Evolutionary conservation across 2,888 invertebrate species (phyloP).

Genomic region (Callyntrura guangdongensis): DNA sequence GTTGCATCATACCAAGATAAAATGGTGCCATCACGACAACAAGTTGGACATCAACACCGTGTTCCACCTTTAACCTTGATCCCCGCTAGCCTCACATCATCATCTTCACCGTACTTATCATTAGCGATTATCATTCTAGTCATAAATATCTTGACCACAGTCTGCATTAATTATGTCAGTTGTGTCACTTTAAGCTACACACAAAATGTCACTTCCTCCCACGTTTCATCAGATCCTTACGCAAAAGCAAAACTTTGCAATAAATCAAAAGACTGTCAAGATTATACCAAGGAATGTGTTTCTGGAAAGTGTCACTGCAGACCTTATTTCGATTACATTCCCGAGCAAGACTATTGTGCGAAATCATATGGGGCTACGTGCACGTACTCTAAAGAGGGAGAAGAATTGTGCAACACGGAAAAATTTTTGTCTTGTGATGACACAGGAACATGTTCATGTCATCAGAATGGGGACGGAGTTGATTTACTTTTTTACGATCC

Average conservation of each 20-base stretch:
- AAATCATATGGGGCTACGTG: conserved; percentile 49
- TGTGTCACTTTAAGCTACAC: not conserved
- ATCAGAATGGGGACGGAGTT: not conserved
- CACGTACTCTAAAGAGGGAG: not conserved
- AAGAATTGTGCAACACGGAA: conserved; percentile 51
- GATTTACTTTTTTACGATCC: conserved; percentile 57
- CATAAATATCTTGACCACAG: not conserved
- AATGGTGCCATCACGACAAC: not conserved
- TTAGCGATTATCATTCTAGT: not conserved
- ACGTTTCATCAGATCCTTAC: not conserved
- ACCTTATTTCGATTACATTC: conserved; percentile 59
- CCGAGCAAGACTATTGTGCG: conserved; percentile 24
- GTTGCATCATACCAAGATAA: not conserved
- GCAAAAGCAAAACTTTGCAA: conserved; percentile 28
- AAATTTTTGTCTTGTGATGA: conserved; percentile 60
- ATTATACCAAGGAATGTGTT: conserved; percentile 57
- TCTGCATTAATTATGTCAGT: not conserved
- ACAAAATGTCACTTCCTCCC: not conserved
- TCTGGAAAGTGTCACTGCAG: conserved; percentile 51
- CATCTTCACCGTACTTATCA: not conserved
- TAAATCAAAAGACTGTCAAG: conserved; percentile 19
- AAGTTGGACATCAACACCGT: not conserved
- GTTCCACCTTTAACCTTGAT: conserved; percentile 47
- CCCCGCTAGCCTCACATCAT: no score
- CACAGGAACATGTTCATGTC: conserved; percentile 30